Base-by-base conservation (phyloP, 2,888 invertebrate genomes). In the Acleris emargana region DNA sequence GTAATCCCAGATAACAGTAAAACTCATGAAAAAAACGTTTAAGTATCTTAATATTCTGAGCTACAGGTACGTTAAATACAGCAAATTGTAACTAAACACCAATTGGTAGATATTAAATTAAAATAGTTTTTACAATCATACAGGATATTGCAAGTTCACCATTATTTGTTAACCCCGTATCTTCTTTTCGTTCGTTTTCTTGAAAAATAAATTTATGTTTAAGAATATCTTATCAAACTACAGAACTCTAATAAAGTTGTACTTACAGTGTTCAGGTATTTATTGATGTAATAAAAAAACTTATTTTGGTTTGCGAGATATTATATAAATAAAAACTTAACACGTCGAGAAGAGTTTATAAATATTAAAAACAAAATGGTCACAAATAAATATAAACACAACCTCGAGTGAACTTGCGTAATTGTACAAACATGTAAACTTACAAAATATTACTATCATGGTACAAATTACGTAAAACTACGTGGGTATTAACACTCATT, bases 391-490 rank as follows among this genome's bases (percentile, higher is more conserved):
- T 71, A 72, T 70, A 50, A 69, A 89, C 89, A 90, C 90, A 91
- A 90, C 89, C 90, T 78, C 78, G 88, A 91, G 89, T 89, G 87
- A 89, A 89, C 88, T 78, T 80, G 77, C 75, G 76, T 77, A 76
- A 71, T 62, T 69, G 67, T 54, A 68, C 70, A 68, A 64, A 67
- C 53, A 52, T 54, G 42, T 22, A 57, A 53, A 42, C 60, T 60
- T 61, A 61, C 49, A 64, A 64, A 18, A 50, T 60, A 64, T 55
- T 43, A 42, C 67, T 55, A 47, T 60, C 2, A 55, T 22, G 54
- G 54, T 64, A 64, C 58, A 58, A 64, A 55, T 59, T 47, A 45
- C 42, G 18, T 49, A 53, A 20, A 59, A 49, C 28, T 64, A 54
- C 28, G 6, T 17, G 5, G 62, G 49, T 62, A 55, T 28, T 50